phyloP scores from a whole-genome alignment of 1,140 invertebrate genomes.

The Drosophila sechellia region DNA sequence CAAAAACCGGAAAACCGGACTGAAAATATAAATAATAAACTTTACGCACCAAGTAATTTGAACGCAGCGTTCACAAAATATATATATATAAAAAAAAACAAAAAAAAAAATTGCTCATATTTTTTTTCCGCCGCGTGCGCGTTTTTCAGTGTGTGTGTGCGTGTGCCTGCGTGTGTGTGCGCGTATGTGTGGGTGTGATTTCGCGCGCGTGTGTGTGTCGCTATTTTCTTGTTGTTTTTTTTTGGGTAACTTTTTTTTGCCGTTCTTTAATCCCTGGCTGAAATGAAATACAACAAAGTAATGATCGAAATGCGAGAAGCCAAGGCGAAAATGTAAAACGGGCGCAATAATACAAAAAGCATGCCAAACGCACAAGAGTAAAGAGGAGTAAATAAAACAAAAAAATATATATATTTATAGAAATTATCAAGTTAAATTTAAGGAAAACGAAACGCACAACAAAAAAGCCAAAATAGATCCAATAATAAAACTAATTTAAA shows the following conservation, averaged over 20 bases:
- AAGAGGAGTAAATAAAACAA: slow-evolving; percentile 13
- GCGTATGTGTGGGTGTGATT: slow-evolving; percentile 40
- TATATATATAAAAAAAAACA: too few relatives aligned
- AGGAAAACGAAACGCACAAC: slow-evolving; percentile 66
- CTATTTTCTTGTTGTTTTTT: slow-evolving; percentile 60
- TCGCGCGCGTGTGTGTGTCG: slow-evolving; percentile 46
- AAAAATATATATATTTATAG: slow-evolving; percentile 20
- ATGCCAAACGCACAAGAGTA: slow-evolving; percentile 36
- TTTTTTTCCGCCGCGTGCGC: slow-evolving; percentile 58
- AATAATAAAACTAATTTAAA: slow-evolving; percentile 19
- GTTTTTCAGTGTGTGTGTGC: slow-evolving; percentile 13
- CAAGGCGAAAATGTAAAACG: slow-evolving; percentile 33
- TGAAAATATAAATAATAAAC: not conserved
- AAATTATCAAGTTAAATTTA: slow-evolving; percentile 26
- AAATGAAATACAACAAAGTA: slow-evolving; percentile 19
- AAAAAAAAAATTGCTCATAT: slow-evolving; percentile 18
- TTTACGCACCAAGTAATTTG: slow-evolving; percentile 19
- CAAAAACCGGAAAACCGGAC: not conserved
- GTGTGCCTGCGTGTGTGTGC: slow-evolving; percentile 24
- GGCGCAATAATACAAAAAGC: slow-evolving; percentile 6
- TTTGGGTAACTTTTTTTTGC: slow-evolving; percentile 38
- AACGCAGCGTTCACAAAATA: slow-evolving; percentile 2
- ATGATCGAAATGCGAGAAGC: slow-evolving; percentile 18
- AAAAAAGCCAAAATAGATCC: slow-evolving; percentile 36
- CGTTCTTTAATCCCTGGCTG: slow-evolving; percentile 38